Base-by-base conservation (phyloP, 2,797 vertebrate species). In the Argya squamiceps region DNA sequence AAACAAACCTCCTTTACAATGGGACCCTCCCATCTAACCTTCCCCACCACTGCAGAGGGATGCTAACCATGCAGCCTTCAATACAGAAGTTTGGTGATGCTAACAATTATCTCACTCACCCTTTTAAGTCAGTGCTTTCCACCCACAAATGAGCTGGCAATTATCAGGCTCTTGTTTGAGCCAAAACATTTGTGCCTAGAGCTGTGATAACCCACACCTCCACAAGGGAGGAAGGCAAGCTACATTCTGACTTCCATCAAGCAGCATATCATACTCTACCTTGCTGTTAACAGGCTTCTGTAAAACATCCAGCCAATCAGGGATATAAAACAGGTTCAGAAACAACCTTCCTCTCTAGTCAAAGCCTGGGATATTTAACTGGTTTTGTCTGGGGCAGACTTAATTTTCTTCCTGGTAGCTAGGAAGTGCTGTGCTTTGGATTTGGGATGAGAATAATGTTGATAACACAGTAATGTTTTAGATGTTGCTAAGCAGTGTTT, bases 181-280 rank as follows among this genome's bases (percentile, higher is more conserved):
- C 46, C 90, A 94, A 95, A 95, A 95, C 16, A 90, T 65, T 80
- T 52, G 24, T 74, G 71, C 88, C 74, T 92, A 91, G 27, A 91
- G 47, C 23, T 76, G 49, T 21, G 84, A 82, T 49, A 88, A 93
- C 39, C 55, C 80, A 87, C 55, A 86, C 17, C 18, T 80, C 64
- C 41, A 62, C 2, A 5, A 27, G 27, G 53, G 37, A 82, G 29
- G 52, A 75, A 71, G 13, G 41, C 77, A 92, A 91, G 65, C 56
- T 65, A 37, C 37, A 34, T 37, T 74, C 44, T 41, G 53, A 73
- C 43, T 83, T 79, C n/a, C 58, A 88, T 22, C 63, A 90, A 69
- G 44, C 8, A 34, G 27, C 6, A 22, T 30, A 27, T 37, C 47
- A 71, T 9, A 11, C 39, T 84, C 47, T 26, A 55, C 18, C 9